Base-by-base conservation (phyloP, 2,888 invertebrate genomes). In the Idaea biselata region DNA sequence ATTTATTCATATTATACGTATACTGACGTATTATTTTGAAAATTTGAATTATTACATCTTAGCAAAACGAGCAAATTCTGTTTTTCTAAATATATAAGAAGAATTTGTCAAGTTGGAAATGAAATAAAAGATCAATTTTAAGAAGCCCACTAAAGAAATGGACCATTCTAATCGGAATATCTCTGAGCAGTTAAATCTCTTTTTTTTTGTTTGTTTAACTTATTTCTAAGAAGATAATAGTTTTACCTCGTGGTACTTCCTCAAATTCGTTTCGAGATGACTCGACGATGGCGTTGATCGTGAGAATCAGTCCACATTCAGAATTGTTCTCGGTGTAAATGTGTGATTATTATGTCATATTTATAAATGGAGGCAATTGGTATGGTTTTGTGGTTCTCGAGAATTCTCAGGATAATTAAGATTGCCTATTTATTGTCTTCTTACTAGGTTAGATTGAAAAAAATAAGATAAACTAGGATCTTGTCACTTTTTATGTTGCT, bases 241-340 rank as follows among this genome's bases (percentile, higher is more conserved):
- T 77, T 76, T 8, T 44, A 44, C 44, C 14, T 44, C 14, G 44
- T 44, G 80, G 70, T 76, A 87, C 87, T 89, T 90, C 89, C 86
- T 86, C 83, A 87, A 87, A 85, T 87, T 88, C 86, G 83, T 87
- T 78, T 84, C 82, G 75, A 82, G 86, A 86, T 88, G 87, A 88
- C 83, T 86, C 78, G 81, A 70, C 80, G 73, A 59, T 62, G 79
- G 69, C 80, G 71, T 59, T 62, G 80, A 83, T 72, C 90, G 90
- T 90, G 90, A 89, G 89, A 91, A 90, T 81, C 78, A 73, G 64
- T 18, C 63, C 60, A 66, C 63, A 67, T 71, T 69, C 62, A 63
- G 69, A 66, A 73, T 73, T 73, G 71, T 71, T 73, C 67, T 68
- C 65, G 60, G 65, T 65, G 71, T 68, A 70, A 71, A 71, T 68